A percentile compares a stretch with the other conserved stretches of the same genome.
phyloP scores from a whole-genome alignment of 30 jellyfish, hydroid and myxozoan genomes.

The Turritopsis dohrnii region DNA sequence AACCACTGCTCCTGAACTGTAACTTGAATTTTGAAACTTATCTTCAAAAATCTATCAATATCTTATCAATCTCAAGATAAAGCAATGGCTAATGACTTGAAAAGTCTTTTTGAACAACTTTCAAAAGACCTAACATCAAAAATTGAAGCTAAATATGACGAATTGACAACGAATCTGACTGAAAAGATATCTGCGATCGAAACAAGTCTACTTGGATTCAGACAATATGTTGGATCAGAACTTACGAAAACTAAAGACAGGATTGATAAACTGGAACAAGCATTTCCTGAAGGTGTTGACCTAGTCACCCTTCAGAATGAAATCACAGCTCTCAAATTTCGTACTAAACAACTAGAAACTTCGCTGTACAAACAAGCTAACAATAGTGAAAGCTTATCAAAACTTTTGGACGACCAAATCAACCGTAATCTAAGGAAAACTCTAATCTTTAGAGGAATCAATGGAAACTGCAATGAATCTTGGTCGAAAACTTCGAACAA shows the following conservation, averaged over 20 bases:
- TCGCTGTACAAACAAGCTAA: background rate
- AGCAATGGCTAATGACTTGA: background rate
- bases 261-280: background rate
- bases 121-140: background rate
- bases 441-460: background rate
- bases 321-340: background rate
- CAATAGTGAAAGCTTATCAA: background rate
- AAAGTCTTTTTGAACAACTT: background rate
- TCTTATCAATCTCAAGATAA: too few species aligned
- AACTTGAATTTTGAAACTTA: background rate
- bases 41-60: too few species aligned
- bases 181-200: background rate
- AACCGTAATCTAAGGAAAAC: slow-evolving; percentile 9
- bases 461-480: background rate
- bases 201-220: background rate
- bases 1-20: slow-evolving; percentile 7
- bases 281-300: background rate
- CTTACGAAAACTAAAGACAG: slow-evolving; percentile 2
- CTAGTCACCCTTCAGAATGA: background rate
- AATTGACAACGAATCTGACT: background rate
- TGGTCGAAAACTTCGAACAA: background rate
- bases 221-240: background rate
- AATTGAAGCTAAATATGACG: background rate
- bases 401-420: too few species aligned
- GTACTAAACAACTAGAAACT: background rate